phyloP scores from a whole-genome alignment of 2,888 invertebrate species.

The Scaptomyza reducta region DNA sequence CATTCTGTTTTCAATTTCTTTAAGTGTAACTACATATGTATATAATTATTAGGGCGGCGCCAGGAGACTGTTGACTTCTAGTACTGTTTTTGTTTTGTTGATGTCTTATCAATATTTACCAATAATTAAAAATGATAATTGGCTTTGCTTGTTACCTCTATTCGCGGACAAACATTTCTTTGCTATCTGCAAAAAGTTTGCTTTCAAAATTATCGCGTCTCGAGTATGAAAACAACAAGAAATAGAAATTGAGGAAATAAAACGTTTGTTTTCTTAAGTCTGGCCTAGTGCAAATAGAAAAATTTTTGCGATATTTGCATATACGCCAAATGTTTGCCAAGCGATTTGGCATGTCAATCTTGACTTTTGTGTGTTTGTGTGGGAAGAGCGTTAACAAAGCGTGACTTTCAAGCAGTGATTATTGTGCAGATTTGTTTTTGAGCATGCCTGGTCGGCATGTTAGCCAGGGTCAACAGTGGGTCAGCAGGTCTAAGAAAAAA shows the following conservation, averaged over 20 bases:
- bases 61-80: constrained; percentile 5
- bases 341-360: constrained; percentile 45
- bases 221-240: constrained; percentile 3
- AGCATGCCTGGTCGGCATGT: constrained; percentile 31
- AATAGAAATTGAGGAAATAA: constrained; percentile 37
- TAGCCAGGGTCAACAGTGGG: constrained; percentile 30
- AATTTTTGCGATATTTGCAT: constrained; percentile 51
- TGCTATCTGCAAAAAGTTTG: constrained; percentile 43
- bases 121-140: constrained; percentile 69
- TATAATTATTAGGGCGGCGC: constrained; percentile 10
- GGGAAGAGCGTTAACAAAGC: constrained; percentile 43
- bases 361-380: constrained; percentile 23
- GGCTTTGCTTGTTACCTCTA: constrained; percentile 64
- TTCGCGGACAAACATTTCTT: constrained; percentile 15
- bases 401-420: constrained; percentile 45
- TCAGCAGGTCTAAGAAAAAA: constrained; percentile 15
- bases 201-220: constrained; percentile 52
- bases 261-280: constrained; percentile 18
- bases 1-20: constrained; percentile 3
- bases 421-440: constrained; percentile 15
- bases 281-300: constrained; percentile 14
- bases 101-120: constrained; percentile 59
- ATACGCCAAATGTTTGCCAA: constrained; percentile 58
- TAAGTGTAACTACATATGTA: not conserved
- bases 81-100: not conserved